A percentile compares a stretch with the other conserved stretches of the same genome.
Evolutionary conservation across 2,797 vertebrate genomes (phyloP).

Genomic region (Cephalopachus bancanus): DNA sequence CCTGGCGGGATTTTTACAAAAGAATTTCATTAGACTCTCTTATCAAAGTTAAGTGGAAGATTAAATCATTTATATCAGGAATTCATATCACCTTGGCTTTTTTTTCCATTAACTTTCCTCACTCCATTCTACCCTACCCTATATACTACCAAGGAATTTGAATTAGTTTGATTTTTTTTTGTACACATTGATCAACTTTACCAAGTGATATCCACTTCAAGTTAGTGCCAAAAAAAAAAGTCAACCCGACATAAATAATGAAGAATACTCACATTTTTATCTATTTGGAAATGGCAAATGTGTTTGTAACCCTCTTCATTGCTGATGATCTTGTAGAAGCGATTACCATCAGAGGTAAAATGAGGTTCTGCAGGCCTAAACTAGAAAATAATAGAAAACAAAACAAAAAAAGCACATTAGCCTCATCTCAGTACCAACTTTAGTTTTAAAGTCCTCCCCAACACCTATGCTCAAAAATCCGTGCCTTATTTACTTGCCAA

Average conservation of each 20-base stretch:
- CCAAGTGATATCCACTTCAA: conserved; percentile 4
- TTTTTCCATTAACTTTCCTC: neutral
- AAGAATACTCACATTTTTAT: conserved; percentile 60
- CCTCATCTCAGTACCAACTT: neutral
- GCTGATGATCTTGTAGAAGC: conserved; percentile 96
- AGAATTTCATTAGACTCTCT: conserved; percentile 64
- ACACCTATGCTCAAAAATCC: conserved; percentile 33
- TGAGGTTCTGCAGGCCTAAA: conserved; percentile 93
- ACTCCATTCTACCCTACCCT: neutral
- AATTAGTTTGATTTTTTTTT: neutral
- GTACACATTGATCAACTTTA: neutral
- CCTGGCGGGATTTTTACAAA: conserved; percentile 75
- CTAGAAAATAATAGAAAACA: conserved; percentile 87
- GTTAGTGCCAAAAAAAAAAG: neutral
- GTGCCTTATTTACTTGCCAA: conserved; percentile 49
- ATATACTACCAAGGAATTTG: neutral
- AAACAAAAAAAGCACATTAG: neutral
- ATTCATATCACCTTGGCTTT: neutral
- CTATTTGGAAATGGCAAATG: conserved; percentile 90
- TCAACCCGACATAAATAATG: neutral
- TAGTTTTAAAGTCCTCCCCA: conserved; percentile 39
- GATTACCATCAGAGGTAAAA: conserved; percentile 92
- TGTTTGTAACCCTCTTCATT: conserved; percentile 94
- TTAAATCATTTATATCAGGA: conserved; percentile 47
- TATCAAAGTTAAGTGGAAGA: conserved; percentile 10